These are phyloP conservation scores for Bombus difficillimus DNA, from an alignment of 1,140 invertebrate genomes.

Conservation along the genomic window DNA sequence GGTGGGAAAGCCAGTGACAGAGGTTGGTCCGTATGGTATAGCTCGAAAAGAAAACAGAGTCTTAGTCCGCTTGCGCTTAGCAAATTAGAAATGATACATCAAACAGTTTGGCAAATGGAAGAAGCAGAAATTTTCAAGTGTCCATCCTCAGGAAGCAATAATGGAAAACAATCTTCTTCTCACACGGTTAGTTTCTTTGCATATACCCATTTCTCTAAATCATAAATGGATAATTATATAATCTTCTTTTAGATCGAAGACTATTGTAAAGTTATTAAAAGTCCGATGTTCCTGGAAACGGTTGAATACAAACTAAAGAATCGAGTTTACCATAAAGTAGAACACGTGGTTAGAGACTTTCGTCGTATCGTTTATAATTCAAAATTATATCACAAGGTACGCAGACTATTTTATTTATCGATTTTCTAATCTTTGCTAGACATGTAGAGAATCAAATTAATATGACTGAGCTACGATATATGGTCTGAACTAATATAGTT, in stretches of 20 bases:
- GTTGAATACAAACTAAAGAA: constrained; percentile 76
- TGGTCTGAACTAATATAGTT: no score
- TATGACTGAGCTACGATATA: not conserved
- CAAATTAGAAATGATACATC: constrained; percentile 73
- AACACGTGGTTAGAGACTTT: constrained; percentile 75
- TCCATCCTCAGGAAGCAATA: constrained; percentile 47
- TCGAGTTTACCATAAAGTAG: constrained; percentile 73
- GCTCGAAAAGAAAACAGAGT: constrained; percentile 68
- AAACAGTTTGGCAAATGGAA: constrained; percentile 74
- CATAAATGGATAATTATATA: not conserved
- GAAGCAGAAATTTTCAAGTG: constrained; percentile 71
- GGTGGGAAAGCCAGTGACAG: constrained; percentile 59
- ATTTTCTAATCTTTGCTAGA: not conserved
- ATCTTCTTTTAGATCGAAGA: constrained; percentile 69
- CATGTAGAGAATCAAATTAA: not conserved
- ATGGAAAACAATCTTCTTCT: constrained; percentile 28
- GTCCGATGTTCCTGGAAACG: constrained; percentile 75
- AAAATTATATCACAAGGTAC: constrained; percentile 71
- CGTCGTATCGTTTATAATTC: constrained; percentile 71
- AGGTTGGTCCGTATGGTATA: constrained; percentile 75
- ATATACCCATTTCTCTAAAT: not conserved
- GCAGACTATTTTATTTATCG: not conserved
- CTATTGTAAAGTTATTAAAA: constrained; percentile 71
- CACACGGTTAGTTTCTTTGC: constrained; percentile 58
- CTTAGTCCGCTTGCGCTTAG: constrained; percentile 64